Evolutionary conservation across 2,113 vertebrate species (phyloP).

Genomic region (Charadrius vociferus): DNA sequence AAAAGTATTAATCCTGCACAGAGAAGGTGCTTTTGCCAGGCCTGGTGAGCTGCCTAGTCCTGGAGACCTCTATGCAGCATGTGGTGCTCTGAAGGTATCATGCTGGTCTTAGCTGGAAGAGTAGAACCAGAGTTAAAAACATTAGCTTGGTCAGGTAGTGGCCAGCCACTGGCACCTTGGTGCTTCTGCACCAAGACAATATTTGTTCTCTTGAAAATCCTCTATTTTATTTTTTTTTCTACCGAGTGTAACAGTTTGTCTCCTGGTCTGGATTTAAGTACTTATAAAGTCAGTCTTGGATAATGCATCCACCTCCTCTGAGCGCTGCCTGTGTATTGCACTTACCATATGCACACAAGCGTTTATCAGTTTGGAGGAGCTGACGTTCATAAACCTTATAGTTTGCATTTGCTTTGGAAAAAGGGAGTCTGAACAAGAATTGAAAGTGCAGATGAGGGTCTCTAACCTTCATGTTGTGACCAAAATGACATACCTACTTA

Average conservation of each 20-base stretch:
- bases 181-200: neutral
- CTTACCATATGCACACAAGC: neutral
- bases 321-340: neutral
- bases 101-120: neutral
- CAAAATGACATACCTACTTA: neutral
- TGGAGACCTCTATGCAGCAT: neutral
- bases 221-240: neutral
- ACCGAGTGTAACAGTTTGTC: neutral
- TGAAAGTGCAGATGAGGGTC: neutral
- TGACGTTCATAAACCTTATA: neutral
- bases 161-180: neutral
- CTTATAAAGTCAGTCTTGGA: neutral
- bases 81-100: neutral
- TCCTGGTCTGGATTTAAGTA: neutral
- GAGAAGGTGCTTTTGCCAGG: neutral
- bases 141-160: neutral
- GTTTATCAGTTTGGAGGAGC: neutral
- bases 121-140: neutral
- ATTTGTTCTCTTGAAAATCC: neutral
- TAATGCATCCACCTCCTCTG: neutral
- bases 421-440: neutral
- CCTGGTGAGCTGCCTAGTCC: neutral
- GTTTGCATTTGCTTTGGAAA: neutral
- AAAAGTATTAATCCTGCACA: neutral
- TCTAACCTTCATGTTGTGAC: neutral